Evolutionary conservation across 2,888 invertebrate species (phyloP), one percentile per base, ranked within the genome.

Genomic region (Dynastes maya): DNA sequence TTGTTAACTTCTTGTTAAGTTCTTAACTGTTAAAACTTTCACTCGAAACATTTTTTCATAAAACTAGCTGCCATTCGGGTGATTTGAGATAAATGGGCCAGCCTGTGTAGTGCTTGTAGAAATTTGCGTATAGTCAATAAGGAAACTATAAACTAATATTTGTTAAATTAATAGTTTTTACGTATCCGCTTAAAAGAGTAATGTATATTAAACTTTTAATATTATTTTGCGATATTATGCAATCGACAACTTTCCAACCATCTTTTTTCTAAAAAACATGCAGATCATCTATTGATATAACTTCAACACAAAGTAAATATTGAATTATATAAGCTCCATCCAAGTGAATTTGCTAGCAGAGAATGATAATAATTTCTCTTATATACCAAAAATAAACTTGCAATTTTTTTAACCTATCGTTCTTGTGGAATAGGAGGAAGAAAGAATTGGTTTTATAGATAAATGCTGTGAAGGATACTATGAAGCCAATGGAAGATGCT

Each of bases 391-490:
- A 11, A 8, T 45, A 45, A 11, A 8, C 11, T 8, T 11, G 45
- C 11, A 37, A 45, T 45, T 45, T 8, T 6, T 45, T 45, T 8
- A 45, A 45, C 11, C 45, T 11, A 11, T 8, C 8, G 11, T 51
- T 70, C 51, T 67, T 67, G 2, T 55, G 90, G 32, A 8, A 58
- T 88, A 96, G 96, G 92, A 92, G 78, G 92, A 94, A 84, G 91
- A 92, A 84, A 91, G 92, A 82, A 92, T 91, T 6, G 92, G 92
- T 71, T 92, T 91, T 45, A 91, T 95, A 32, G 91, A 93, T 37
- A 92, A 93, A 61, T 96, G 96, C 88, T 96, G 96, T 85, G 91
- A 93, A 77, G 96, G 95, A 49, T 96, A 93, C 87, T 90, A 90
- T 79, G 91, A 92, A 87, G 91, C 91, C 76, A 83, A 87, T 51